Evolutionary conservation across 2,888 invertebrate species (phyloP), one percentile per base, ranked within the genome.

Genomic region (Caenorhabditis macrosperma): DNA sequence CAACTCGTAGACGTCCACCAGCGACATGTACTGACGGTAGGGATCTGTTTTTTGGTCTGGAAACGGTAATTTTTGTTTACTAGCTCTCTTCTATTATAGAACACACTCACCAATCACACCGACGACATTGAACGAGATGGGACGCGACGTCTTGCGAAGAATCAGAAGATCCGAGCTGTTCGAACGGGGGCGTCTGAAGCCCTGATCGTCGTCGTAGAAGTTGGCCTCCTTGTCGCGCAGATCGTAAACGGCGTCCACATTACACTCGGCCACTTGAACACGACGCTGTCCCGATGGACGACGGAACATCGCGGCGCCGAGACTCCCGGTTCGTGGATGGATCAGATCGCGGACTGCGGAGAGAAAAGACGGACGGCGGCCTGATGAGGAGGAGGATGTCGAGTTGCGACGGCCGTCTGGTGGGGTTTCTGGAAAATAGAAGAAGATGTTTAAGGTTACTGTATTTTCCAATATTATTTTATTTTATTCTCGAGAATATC

Each of bases 11-110:
- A 82, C 76, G 41, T 84, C 83, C 15, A 87, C 78, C 12, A 84
- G 81, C 24, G 78, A 81, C 85, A 87, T 84, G 76, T 87, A 87
- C 71, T 87, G 87, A 5, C 74, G 78, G 68, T 87, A 87, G 5
- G 87, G 85, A 54, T 87, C 83, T 10, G 59, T 60, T 63, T 79
- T 74, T 41, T 82, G 66, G 28, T 85, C 86, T 86, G 71, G 9
- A 84, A n/a, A n/a, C n/a, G n/a, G n/a, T n/a, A n/a, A n/a, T 7
- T 28, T 5, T 22, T 54, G 4, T 10, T 15, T n/a, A 3, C 12
- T 35, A 35, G 38, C 38, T 35, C 12, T n/a, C 30, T 63, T 52
- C 12, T 35, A 10, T 35, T 35, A 12, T 55, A 4, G 15, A 28
- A 9, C 4, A 3, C 26, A 77, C 84, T 82, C 35, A 85, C 85